Conservation (phyloP, 2,113 vertebrate species). For the Cacatua alba region DNA sequence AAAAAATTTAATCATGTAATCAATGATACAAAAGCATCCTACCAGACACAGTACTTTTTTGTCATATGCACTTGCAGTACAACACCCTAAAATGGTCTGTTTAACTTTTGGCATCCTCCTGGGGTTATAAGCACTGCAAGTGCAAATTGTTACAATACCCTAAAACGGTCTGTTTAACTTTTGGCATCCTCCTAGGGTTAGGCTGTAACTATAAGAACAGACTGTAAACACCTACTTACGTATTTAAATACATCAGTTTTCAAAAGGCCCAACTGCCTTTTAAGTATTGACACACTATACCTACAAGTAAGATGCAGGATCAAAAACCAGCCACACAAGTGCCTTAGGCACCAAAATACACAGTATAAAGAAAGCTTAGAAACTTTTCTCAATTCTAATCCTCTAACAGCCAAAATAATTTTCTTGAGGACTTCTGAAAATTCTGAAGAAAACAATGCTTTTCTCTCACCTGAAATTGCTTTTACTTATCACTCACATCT, state of each 20-base stretch:
- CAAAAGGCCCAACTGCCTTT: background rate
- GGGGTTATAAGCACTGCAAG: too few species aligned
- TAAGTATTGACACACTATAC: background rate
- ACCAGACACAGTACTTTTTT: background rate
- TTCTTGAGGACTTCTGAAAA: background rate
- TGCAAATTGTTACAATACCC: background rate
- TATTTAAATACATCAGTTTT: background rate
- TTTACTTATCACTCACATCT: background rate
- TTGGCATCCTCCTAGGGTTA: background rate
- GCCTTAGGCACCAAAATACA: background rate
- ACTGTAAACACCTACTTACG: background rate
- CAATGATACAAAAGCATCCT: background rate
- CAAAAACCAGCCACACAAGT: background rate
- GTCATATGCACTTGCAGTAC: background rate
- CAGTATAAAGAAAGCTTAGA: background rate
- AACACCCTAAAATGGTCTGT: background rate
- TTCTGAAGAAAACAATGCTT: background rate
- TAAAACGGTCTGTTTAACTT: background rate
- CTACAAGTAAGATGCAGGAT: background rate
- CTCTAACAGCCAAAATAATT: background rate
- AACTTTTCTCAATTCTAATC: background rate
- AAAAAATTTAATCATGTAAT: background rate
- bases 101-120: too few species aligned
- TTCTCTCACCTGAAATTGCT: background rate
- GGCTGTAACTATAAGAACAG: accelerated